A percentile compares a stretch with the other conserved stretches of the same genome.
phyloP scores from a whole-genome alignment of 2,113 vertebrate species.

The Vulpes vulpes region DNA sequence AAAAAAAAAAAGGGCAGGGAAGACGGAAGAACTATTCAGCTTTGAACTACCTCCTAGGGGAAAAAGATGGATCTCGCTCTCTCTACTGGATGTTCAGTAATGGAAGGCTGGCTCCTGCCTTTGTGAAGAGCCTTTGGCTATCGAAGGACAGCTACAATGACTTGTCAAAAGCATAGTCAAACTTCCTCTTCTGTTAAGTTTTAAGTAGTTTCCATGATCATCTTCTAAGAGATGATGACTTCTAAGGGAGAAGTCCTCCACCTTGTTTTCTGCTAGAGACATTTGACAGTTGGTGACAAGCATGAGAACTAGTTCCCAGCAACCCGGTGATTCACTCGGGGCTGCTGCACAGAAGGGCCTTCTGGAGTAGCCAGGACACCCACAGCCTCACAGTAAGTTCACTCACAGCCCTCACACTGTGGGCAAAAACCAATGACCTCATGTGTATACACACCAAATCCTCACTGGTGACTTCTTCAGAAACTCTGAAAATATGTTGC shows the following conservation, averaged over 20 bases:
- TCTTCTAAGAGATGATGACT: not conserved
- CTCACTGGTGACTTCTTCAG: not conserved
- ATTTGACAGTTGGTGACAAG: not conserved
- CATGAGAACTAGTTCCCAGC: not conserved
- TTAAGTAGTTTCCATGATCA: not conserved
- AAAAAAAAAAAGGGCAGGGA: no score
- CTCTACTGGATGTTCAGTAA: not conserved
- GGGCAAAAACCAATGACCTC: not conserved
- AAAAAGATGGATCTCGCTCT: not conserved
- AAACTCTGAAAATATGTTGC: not conserved
- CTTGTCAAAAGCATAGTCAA: not conserved
- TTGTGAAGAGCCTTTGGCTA: not conserved
- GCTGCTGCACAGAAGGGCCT: not conserved
- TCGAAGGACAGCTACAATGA: not conserved
- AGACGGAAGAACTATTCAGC: not conserved
- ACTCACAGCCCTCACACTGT: not conserved
- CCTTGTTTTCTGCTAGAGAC: not conserved
- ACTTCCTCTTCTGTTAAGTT: not conserved
- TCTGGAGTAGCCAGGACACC: not conserved
- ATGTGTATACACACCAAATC: not conserved
- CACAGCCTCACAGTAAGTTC: not conserved
- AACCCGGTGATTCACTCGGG: no score
- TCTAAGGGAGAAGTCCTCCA: not conserved
- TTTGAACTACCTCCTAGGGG: not conserved
- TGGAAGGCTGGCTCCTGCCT: not conserved